phyloP scores from a whole-genome alignment of 1,140 invertebrate genomes.

The Dreissena polymorpha region DNA sequence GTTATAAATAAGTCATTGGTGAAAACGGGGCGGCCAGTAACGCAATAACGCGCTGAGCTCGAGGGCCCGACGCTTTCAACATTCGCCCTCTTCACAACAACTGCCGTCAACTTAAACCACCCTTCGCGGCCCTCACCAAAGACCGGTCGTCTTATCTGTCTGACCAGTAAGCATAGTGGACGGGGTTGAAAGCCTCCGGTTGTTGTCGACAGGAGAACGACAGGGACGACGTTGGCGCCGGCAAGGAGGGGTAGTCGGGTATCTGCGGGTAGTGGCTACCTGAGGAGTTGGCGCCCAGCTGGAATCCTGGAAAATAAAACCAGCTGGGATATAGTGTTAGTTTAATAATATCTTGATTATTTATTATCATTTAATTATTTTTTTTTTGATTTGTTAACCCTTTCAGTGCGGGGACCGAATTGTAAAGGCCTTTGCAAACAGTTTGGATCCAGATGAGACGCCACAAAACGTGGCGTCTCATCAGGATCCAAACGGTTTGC shows the following conservation, averaged over 20 bases:
- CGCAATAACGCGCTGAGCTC: neutral
- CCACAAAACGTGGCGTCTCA: no score
- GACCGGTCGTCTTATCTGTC: conserved; percentile 65
- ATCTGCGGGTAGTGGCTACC: conserved; percentile 68
- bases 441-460: no score
- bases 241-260: conserved; percentile 68
- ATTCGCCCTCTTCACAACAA: no score
- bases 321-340: neutral
- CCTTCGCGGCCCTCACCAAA: no score
- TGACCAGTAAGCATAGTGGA: conserved; percentile 75
- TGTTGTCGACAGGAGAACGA: conserved; percentile 74
- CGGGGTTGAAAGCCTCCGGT: conserved; percentile 65
- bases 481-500: no score
- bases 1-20: no score
- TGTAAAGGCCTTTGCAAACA: no score
- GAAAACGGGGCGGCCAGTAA: no score
- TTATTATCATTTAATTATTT: no score
- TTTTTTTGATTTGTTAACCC: no score
- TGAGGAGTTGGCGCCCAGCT: conserved; percentile 63
- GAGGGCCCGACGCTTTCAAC: neutral
- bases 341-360: neutral
- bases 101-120: neutral
- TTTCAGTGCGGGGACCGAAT: no score
- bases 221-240: conserved; percentile 61
- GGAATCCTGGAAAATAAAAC: conserved; percentile 61